These are phyloP conservation scores for Thecocarcelia acutangulata DNA, from an alignment of 2,888 invertebrate species.

Conservation along the genomic window DNA sequence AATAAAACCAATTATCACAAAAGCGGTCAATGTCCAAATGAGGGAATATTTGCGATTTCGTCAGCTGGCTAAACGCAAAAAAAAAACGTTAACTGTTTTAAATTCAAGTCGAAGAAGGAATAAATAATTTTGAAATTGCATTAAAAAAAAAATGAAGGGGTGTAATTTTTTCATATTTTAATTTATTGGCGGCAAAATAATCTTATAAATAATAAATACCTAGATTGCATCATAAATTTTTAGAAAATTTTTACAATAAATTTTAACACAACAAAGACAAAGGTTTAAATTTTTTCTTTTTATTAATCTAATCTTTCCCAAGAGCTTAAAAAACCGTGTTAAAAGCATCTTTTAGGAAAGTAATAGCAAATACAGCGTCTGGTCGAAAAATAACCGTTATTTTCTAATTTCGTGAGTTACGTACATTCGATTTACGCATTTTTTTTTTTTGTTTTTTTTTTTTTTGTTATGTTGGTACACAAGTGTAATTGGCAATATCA, in stretches of 20 bases:
- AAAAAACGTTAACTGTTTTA: conserved; percentile 16
- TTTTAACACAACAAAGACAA: not conserved
- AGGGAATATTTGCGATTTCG: conserved; percentile 7
- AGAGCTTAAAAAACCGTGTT: too few species aligned
- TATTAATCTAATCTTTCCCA: too few species aligned
- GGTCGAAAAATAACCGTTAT: too few species aligned
- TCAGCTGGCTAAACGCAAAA: conserved; percentile 11
- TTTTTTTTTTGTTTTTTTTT: too few species aligned
- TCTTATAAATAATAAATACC: not conserved
- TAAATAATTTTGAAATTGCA: conserved; percentile 9
- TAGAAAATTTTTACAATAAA: not conserved
- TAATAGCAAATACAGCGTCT: too few species aligned
- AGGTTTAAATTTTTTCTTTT: too few species aligned
- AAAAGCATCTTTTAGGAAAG: too few species aligned
- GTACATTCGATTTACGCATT: too few species aligned
- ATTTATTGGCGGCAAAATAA: conserved; percentile 20
- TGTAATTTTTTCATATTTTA: conserved; percentile 1
- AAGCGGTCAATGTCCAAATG: conserved; percentile 48
- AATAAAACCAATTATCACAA: conserved; percentile 36
- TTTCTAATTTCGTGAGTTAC: too few species aligned
- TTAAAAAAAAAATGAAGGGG: conserved; percentile 1
- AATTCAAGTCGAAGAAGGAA: not conserved
- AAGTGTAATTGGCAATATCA: too few species aligned
- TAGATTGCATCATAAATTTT: too few species aligned
- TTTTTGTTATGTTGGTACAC: too few species aligned